Base-by-base conservation (phyloP, 2,797 vertebrate species). In the Anableps anableps region DNA sequence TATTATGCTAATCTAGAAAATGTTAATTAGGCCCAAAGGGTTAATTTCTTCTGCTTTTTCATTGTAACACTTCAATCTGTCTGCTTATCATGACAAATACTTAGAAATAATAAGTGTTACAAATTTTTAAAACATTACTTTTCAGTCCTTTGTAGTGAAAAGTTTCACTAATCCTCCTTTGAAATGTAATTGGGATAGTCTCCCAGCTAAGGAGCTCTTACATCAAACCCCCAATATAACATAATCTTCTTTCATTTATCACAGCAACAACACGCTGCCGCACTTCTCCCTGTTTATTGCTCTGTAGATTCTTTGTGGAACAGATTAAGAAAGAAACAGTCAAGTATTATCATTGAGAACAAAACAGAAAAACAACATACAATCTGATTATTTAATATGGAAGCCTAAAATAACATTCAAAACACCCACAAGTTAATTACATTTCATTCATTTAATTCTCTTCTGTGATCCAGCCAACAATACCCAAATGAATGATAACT, bases 1-100 rank as follows among this genome's bases (percentile, higher is more conserved):
- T 87, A 93, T 94, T 93, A 95, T 94, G 91, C 87, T 92, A 95
- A 96, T 95, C 91, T 91, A 45, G 26, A 84, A 94, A 94, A 95
- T 92, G 91, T 89, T 96, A 94, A 95, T 96, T 95, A 94, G 83
- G 77, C 93, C 94, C 93, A 88, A 93, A 90, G 92, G 94, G 94
- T 95, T 96, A 86, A 95, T 95, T 96, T 92, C 84, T 81, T 76
- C 80, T 82, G 78, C 85, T 92, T 92, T 90, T 94, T 90, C 88
- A 83, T 86, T 81, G 79, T 80, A 71, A 78, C 68, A 81, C 88
- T 92, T 93, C 88, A 94, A 94, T 95, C 85, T 87, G 79, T 88
- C 86, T 73, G 77, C 78, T 81, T 83, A 70, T 91, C 78, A 83
- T 89, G 83, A 74, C 74, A 38, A 86, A 89, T 84, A 78, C 88